A percentile compares a stretch with the other conserved stretches of the same genome.
phyloP scores from a whole-genome alignment of 2,113 vertebrate species.

The Lynx canadensis region DNA sequence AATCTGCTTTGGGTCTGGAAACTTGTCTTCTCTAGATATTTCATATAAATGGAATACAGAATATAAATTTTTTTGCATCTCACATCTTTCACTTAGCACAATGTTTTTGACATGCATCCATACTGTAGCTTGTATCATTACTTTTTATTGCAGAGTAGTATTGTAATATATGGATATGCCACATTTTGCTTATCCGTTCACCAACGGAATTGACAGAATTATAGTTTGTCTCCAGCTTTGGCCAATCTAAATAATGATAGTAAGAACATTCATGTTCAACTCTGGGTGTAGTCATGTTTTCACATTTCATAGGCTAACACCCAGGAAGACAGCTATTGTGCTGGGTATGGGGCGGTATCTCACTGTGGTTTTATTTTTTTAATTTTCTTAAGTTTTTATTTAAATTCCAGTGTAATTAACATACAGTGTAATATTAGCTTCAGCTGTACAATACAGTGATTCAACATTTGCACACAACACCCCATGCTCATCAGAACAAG shows the following conservation, averaged over 20 bases:
- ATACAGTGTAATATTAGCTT: not conserved
- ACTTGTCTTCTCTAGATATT: not conserved
- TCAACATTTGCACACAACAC: not conserved
- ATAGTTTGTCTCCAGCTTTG: not conserved
- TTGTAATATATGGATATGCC: not conserved
- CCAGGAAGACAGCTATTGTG: not conserved
- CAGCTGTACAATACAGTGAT: not conserved
- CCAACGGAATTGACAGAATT: not conserved
- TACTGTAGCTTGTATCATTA: not conserved
- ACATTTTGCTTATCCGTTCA: not conserved
- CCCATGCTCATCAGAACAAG: not conserved
- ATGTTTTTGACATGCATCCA: not conserved
- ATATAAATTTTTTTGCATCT: not conserved
- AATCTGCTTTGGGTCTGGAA: slow-evolving; percentile 17
- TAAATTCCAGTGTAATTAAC: not conserved
- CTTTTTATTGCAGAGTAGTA: not conserved
- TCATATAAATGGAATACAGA: not conserved
- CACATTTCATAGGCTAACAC: not conserved
- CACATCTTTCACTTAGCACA: not conserved
- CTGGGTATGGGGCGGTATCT: not conserved
- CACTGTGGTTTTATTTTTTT: not conserved
- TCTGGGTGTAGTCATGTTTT: not conserved
- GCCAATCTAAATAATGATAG: not conserved
- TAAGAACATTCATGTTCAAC: not conserved
- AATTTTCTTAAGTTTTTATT: not conserved